phyloP scores from a whole-genome alignment of 2,113 vertebrate species.

The Periophthalmus modestus region DNA sequence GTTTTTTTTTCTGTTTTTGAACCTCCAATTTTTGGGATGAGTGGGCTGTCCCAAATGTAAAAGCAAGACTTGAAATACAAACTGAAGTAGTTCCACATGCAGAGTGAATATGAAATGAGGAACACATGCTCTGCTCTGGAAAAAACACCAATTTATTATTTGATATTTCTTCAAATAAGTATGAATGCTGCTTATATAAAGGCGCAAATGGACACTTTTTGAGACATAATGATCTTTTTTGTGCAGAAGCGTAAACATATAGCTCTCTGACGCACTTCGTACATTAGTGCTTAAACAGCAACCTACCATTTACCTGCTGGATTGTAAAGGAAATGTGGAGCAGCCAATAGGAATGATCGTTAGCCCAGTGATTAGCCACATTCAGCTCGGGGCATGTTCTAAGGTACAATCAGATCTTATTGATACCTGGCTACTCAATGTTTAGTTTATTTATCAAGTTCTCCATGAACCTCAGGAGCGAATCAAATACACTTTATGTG shows the following conservation, averaged over 20 bases:
- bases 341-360: background rate
- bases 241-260: background rate
- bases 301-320: background rate
- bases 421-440: no score
- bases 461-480: no score
- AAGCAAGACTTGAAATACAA: background rate
- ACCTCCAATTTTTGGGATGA: background rate
- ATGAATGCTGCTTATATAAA: background rate
- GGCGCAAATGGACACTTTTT: background rate
- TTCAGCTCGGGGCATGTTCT: background rate
- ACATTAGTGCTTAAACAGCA: background rate
- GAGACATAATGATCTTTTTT: background rate
- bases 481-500: no score
- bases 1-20: background rate
- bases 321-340: background rate
- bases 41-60: conserved; percentile 2
- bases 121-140: background rate
- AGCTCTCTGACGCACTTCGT: background rate
- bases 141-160: background rate
- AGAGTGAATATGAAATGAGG: background rate
- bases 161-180: background rate
- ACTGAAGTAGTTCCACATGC: background rate
- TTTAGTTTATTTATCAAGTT: no score
- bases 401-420: no score
- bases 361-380: background rate